phyloP scores from a whole-genome alignment of 2,797 vertebrate genomes.

The Steatocranus sp. region DNA sequence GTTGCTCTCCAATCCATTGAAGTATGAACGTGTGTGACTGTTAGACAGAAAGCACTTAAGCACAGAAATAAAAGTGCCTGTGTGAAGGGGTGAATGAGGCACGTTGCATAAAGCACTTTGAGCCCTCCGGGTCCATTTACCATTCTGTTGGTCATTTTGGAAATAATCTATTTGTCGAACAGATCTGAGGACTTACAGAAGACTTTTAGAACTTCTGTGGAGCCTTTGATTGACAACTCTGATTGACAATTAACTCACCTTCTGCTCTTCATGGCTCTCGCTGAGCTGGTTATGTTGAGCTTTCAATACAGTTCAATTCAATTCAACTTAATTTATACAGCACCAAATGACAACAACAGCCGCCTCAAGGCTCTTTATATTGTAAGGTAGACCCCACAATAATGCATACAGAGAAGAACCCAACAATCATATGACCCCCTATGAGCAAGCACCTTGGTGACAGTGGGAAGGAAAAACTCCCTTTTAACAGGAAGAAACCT shows the following conservation, averaged over 20 bases:
- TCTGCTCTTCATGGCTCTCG: not conserved
- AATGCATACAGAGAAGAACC: not conserved
- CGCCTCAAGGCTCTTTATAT: not conserved
- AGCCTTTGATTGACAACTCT: not conserved
- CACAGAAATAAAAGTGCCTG: not conserved
- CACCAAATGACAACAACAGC: not conserved
- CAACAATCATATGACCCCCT: not conserved
- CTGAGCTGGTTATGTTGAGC: not conserved
- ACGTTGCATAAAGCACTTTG: not conserved
- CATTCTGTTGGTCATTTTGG: not conserved
- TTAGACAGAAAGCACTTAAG: not conserved
- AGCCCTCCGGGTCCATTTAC: not conserved
- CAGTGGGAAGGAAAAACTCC: not conserved
- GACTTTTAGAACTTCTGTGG: not conserved
- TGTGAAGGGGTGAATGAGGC: not conserved
- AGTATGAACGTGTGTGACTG: not conserved
- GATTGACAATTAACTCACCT: not conserved
- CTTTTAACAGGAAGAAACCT: not conserved
- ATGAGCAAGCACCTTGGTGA: not conserved
- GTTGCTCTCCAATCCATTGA: not conserved
- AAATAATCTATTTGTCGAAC: not conserved
- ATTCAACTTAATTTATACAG: not conserved
- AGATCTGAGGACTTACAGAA: not conserved
- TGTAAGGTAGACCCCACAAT: not conserved
- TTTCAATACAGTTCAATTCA: not conserved